Conservation (phyloP, 2,113 vertebrate genomes). For the Platichthys flesus region DNA sequence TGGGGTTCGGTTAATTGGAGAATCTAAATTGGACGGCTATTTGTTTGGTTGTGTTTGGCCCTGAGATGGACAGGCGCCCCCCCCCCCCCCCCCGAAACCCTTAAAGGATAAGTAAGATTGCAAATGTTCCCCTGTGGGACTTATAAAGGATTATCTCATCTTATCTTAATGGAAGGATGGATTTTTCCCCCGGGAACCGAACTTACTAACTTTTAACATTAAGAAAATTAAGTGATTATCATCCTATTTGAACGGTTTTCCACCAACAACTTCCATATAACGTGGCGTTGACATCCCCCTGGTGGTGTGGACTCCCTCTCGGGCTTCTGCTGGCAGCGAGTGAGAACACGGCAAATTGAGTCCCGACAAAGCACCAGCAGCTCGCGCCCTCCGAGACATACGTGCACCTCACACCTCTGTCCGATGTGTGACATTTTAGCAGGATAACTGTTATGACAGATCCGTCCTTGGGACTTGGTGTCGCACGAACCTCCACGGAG, state of each 20-base stretch:
- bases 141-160: too few species aligned
- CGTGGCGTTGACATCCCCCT: background rate
- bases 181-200: too few species aligned
- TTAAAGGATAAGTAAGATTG: background rate
- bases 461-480: conserved; percentile 41
- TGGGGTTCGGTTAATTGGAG: background rate
- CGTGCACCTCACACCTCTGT: conserved; percentile 64
- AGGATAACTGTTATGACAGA: conserved; percentile 65
- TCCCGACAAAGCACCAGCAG: conserved; percentile 28
- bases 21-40: background rate
- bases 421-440: conserved; percentile 66
- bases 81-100: too few species aligned
- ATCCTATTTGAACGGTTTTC: background rate
- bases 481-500: conserved; percentile 45
- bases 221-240: background rate
- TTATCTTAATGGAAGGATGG: too few species aligned
- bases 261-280: background rate
- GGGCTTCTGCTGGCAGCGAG: conserved; percentile 24
- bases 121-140: too few species aligned
- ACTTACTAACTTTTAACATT: too few species aligned
- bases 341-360: conserved; percentile 45
- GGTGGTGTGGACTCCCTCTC: conserved; percentile 4
- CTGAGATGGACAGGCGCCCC: background rate
- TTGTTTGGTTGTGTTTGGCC: too few species aligned
- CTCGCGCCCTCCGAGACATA: conserved; percentile 57